These are phyloP conservation scores for Harpegnathos saltator DNA, from an alignment of 1,140 invertebrate species.

Conservation along the genomic window DNA sequence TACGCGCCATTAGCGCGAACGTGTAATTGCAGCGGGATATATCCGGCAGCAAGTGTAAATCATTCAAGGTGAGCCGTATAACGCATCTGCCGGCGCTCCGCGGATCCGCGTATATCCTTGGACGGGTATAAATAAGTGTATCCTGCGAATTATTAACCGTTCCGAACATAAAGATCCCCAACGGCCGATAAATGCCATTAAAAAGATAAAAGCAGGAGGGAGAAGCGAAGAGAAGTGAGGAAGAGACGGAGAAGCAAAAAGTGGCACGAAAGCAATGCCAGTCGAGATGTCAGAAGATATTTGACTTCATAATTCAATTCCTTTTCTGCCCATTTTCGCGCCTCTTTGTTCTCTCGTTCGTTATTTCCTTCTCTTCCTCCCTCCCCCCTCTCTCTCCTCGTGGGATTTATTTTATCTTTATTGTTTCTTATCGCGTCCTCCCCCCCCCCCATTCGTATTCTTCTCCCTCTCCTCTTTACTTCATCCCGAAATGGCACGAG, in stretches of 20 bases:
- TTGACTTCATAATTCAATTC: too few relatives aligned
- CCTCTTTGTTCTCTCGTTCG: too few relatives aligned
- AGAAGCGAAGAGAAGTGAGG: not conserved
- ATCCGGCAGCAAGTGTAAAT: conserved; percentile 58
- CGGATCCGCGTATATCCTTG: conserved; percentile 21
- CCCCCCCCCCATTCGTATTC: too few relatives aligned
- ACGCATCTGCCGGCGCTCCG: conserved; percentile 39
- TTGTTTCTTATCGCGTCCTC: too few relatives aligned
- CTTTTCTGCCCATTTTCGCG: too few relatives aligned
- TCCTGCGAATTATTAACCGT: conserved; percentile 26
- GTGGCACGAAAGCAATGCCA: too few relatives aligned
- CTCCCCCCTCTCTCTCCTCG: too few relatives aligned
- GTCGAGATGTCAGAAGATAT: not conserved
- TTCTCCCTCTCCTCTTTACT: too few relatives aligned
- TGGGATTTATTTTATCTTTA: too few relatives aligned
- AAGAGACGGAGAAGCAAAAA: not conserved
- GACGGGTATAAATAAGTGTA: conserved; percentile 9
- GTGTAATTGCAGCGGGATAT: conserved; percentile 52
- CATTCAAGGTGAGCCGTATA: conserved; percentile 55
- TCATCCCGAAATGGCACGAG: too few relatives aligned
- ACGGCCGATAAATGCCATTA: not conserved
- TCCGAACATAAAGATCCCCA: not conserved
- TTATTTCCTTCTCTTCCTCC: too few relatives aligned
- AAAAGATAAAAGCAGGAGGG: not conserved
- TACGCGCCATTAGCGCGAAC: conserved; percentile 55